Percentiles rank a stretch among this genome's conserved stretches.
These are phyloP conservation scores for Leucophora obtusa DNA, from an alignment of 2,888 invertebrate species.

Conservation along the genomic window DNA sequence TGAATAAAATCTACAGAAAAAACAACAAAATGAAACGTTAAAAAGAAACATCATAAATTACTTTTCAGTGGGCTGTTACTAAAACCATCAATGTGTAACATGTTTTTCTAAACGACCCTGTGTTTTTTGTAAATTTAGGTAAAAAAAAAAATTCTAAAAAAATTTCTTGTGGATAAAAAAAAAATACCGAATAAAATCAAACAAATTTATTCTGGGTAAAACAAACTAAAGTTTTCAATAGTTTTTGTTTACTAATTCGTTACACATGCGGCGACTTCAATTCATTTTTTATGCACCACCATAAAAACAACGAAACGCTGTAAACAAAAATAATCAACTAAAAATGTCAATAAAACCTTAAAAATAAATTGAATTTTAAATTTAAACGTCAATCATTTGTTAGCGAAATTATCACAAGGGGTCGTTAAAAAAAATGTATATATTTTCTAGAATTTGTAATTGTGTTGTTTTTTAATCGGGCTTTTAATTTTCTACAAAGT, in stretches of 20 bases:
- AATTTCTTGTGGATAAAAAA: neutral
- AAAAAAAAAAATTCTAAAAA: neutral
- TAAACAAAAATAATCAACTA: neutral
- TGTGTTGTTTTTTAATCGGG: no score
- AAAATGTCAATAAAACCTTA: conserved; percentile 29
- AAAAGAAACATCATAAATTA: neutral
- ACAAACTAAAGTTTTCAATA: conserved; percentile 31
- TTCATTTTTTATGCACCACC: neutral
- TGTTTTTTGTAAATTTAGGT: conserved; percentile 34
- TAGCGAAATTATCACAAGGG: neutral
- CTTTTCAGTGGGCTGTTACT: conserved; percentile 58
- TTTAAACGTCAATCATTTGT: conserved; percentile 52
- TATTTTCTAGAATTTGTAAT: neutral
- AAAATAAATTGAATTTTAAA: conserved; percentile 52
- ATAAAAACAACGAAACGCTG: neutral
- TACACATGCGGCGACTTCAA: conserved; percentile 28
- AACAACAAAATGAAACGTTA: neutral
- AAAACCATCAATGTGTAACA: conserved; percentile 60
- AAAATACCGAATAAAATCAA: neutral
- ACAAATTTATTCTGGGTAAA: conserved; percentile 3
- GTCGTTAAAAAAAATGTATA: neutral
- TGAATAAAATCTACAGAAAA: neutral
- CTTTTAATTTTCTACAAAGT: no score
- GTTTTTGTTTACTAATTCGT: conserved; percentile 40
- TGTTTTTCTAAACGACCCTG: conserved; percentile 52